phyloP scores from a whole-genome alignment of 2,888 invertebrate species.

The Colletes collaris region DNA sequence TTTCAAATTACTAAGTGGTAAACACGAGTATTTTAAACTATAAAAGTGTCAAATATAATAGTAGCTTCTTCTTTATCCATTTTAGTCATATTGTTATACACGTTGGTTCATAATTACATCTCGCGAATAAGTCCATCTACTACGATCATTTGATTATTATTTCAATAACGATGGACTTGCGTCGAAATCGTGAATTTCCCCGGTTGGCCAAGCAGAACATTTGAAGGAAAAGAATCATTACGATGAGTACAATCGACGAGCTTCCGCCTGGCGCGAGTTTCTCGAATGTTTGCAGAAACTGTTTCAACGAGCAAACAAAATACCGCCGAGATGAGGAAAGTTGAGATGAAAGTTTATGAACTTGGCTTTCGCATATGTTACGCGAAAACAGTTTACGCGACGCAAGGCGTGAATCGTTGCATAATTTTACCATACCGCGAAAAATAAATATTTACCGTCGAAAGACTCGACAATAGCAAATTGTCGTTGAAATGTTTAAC shows the following conservation, averaged over 20 bases:
- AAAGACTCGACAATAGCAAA: background rate
- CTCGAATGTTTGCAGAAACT: constrained; percentile 10
- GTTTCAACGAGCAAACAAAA: constrained; percentile 29
- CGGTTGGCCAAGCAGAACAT: too few relatives aligned
- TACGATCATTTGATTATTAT: too few relatives aligned
- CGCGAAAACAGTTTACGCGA: constrained; percentile 10
- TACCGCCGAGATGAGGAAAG: constrained; percentile 40
- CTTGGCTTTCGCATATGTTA: constrained; percentile 36
- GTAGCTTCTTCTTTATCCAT: too few relatives aligned
- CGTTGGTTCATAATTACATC: too few relatives aligned
- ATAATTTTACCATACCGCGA: constrained; percentile 20
- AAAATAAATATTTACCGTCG: constrained; percentile 29
- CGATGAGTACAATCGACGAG: background rate
- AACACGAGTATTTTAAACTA: too few relatives aligned
- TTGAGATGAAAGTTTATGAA: constrained; percentile 38
- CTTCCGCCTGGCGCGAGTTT: background rate
- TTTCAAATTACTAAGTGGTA: too few relatives aligned
- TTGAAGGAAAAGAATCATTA: background rate
- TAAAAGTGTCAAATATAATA: too few relatives aligned
- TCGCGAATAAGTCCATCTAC: background rate
- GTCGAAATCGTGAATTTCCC: too few relatives aligned
- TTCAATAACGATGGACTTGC: background rate
- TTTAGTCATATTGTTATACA: too few relatives aligned
- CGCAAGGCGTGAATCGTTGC: constrained; percentile 11
- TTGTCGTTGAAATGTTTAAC: background rate